Evolutionary conservation across 2,888 invertebrate species (phyloP).

Genomic region (Chymomyza fuscimana): DNA sequence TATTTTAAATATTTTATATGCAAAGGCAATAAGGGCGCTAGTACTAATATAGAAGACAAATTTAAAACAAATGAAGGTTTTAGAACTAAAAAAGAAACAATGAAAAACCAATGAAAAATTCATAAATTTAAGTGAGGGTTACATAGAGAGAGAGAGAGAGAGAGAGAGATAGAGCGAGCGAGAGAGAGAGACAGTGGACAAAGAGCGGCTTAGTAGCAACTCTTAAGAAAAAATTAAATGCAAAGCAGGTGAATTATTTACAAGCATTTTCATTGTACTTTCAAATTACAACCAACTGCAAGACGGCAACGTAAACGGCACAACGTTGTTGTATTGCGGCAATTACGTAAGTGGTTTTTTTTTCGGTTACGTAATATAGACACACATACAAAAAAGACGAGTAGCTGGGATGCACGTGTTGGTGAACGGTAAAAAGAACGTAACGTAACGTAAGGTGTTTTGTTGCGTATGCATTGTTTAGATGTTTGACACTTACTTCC

Average conservation of each 20-base stretch:
- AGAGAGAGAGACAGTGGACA: constrained; percentile 16
- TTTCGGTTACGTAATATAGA: constrained; percentile 54
- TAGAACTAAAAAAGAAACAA: constrained; percentile 11
- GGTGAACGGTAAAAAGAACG: constrained; percentile 23
- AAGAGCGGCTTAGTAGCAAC: neutral
- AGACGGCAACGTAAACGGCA: constrained; percentile 66
- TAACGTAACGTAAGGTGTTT: constrained; percentile 4
- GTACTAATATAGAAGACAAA: neutral
- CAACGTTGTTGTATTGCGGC: constrained; percentile 52
- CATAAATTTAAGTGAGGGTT: neutral
- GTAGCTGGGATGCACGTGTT: constrained; percentile 30
- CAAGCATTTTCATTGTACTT: constrained; percentile 77
- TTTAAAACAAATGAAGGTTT: neutral
- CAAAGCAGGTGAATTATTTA: constrained; percentile 73
- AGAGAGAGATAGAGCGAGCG: neutral
- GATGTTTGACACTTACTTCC: constrained; percentile 62
- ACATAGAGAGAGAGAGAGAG: neutral
- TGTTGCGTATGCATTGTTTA: constrained; percentile 16
- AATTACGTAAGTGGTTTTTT: constrained; percentile 52
- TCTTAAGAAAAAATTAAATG: constrained; percentile 29
- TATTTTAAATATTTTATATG: constrained; percentile 70
- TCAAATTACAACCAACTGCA: constrained; percentile 71
- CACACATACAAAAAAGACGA: constrained; percentile 43
- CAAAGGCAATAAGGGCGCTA: constrained; percentile 46
- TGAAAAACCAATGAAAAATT: constrained; percentile 16